Percentiles rank a stretch among this genome's conserved stretches.
Conservation (phyloP, 1,140 invertebrate species). For the Scaptomyza montana region DNA sequence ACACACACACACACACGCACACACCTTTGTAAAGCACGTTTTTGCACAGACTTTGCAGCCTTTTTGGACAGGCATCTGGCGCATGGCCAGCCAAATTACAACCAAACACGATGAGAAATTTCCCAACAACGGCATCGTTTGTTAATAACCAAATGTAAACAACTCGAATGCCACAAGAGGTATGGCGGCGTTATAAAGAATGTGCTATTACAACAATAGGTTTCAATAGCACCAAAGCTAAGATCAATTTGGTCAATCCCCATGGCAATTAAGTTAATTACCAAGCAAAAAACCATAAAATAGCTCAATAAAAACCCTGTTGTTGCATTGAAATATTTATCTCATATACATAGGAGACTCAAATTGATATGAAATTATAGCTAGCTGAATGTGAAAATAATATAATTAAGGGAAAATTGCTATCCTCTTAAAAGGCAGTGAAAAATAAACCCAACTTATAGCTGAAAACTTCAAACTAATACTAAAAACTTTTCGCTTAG, state of each 20-base stretch:
- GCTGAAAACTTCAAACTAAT: too few relatives aligned
- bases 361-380: constrained; percentile 1
- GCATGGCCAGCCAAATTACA: constrained; percentile 24
- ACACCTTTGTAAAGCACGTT: constrained; percentile 2
- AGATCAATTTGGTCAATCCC: constrained; percentile 13
- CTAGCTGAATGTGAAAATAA: background rate
- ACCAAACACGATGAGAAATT: constrained; percentile 7
- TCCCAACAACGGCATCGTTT: background rate
- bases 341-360: background rate
- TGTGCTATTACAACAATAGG: too few relatives aligned
- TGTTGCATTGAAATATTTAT: constrained; percentile 7
- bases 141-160: constrained; percentile 36
- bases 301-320: constrained; percentile 12
- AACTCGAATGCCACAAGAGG: constrained; percentile 12
- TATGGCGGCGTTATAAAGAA: too few relatives aligned
- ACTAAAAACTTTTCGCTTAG: background rate
- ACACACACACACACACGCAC: background rate
- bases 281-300: constrained; percentile 1
- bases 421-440: too few relatives aligned
- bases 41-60: constrained; percentile 31
- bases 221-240: constrained; percentile 4
- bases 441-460: background rate
- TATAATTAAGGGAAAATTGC: background rate
- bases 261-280: constrained; percentile 34
- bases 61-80: constrained; percentile 32